Evolutionary conservation across 2,888 invertebrate species (phyloP), one percentile per base, ranked within the genome.

Genomic region (Volucella zonaria): DNA sequence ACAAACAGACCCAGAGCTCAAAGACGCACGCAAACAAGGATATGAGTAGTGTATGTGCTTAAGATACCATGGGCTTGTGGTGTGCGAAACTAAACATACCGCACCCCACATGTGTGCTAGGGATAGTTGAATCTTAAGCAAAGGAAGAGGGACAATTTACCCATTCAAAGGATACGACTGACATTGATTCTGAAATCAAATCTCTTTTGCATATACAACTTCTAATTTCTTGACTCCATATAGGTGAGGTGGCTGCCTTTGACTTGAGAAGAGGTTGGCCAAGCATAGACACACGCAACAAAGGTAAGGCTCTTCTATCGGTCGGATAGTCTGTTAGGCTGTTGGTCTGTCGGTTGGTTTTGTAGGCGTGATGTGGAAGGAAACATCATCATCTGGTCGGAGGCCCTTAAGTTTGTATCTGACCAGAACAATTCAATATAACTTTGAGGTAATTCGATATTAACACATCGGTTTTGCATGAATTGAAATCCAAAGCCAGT

Each of bases 181-280:
- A 62, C 66, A 80, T 71, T 73, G 80, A 85, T 81, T 71, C 67
- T 45, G 59, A 68, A 71, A 81, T 76, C 83, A 81, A 76, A 85
- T 76, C 80, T 85, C 75, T 76, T 85, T 85, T 85, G 80, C 83
- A 85, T 85, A 85, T 81, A 85, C 83, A 85, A 81, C 49, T 80
- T 85, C 81, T 80, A 80, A 85, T 85, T 85, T 81, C 83, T 85
- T 80, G 67, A 61, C 74, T 83, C 52, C 58, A 56, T 64, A 71
- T 49, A 64, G 15, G 58, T 61, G 59, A 58, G 40, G 49, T 43
- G 18, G 18, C 56, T 38, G 64, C 14, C 52, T 43, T 66, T 66
- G 71, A 51, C n/a, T 31, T 56, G 38, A 70, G 68, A 62, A 4
- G 62, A 15, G 74, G 56, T 45, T 49, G 38, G 54, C 40, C 45